phyloP scores from a whole-genome alignment of 2,797 vertebrate genomes.

The Agapornis canus region DNA sequence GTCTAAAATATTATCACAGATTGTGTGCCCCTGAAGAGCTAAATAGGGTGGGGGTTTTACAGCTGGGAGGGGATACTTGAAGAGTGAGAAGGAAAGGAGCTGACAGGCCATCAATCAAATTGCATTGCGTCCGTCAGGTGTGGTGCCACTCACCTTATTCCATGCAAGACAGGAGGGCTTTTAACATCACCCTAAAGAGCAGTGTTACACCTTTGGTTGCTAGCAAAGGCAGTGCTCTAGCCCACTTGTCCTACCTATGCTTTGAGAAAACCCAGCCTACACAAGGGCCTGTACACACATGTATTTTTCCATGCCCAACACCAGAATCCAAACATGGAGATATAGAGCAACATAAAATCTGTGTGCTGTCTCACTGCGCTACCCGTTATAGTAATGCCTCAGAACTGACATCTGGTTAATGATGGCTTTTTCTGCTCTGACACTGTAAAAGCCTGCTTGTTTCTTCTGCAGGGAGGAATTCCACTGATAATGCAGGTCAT shows the following conservation, averaged over 20 bases:
- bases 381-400: neutral
- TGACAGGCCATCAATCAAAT: neutral
- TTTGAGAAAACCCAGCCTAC: neutral
- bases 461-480: neutral
- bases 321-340: neutral
- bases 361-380: neutral
- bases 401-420: neutral
- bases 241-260: neutral
- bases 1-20: rapidly evolving
- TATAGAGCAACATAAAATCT: neutral
- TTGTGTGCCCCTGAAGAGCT: neutral
- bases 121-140: neutral
- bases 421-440: neutral
- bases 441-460: neutral
- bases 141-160: neutral
- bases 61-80: neutral
- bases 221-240: neutral
- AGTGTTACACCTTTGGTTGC: neutral
- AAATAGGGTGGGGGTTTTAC: neutral
- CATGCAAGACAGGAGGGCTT: neutral
- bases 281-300: neutral
- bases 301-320: neutral
- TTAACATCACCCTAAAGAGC: rapidly evolving
- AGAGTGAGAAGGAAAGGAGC: neutral
- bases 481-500: neutral